Conservation (phyloP, 1,140 invertebrate genomes). For the Epicauta chinensis region DNA sequence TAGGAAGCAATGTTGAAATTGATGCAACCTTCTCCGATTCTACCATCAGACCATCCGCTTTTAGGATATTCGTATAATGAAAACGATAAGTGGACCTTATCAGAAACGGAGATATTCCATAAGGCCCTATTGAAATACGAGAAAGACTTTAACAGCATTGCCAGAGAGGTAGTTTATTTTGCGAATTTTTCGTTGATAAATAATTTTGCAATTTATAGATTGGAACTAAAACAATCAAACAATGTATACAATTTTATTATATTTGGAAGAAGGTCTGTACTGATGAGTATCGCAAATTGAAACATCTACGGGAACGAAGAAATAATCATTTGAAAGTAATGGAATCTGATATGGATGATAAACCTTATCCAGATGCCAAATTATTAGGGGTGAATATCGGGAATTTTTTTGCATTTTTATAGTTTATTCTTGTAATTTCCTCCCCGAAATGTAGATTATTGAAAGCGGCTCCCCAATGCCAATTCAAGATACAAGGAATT, state of each 20-base stretch:
- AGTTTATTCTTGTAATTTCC: neutral
- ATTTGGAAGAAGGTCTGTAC: conserved; percentile 96
- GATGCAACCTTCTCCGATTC: conserved; percentile 60
- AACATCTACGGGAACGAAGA: conserved; percentile 38
- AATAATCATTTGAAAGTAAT: conserved; percentile 18
- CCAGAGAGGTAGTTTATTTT: conserved; percentile 67
- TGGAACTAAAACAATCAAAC: conserved; percentile 80
- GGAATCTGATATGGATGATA: conserved; percentile 36
- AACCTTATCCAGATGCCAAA: conserved; percentile 38
- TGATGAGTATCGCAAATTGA: conserved; percentile 69
- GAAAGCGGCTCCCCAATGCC: conserved; percentile 40
- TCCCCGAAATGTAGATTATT: conserved; percentile 32
- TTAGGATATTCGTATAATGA: conserved; percentile 68
- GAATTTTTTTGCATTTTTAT: neutral
- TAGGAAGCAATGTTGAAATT: conserved; percentile 79
- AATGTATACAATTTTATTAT: conserved; percentile 97
- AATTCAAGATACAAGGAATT: conserved; percentile 34
- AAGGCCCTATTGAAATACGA: conserved; percentile 81
- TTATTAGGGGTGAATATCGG: conserved; percentile 36
- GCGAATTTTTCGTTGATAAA: conserved; percentile 1
- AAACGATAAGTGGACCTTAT: conserved; percentile 71
- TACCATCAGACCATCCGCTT: conserved; percentile 70
- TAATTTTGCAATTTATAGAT: conserved; percentile 52
- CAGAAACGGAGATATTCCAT: conserved; percentile 85
- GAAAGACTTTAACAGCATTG: conserved; percentile 88